Evolutionary conservation across 1,140 invertebrate genomes (phyloP).

Genomic region (Melipona quadrifasciata): DNA sequence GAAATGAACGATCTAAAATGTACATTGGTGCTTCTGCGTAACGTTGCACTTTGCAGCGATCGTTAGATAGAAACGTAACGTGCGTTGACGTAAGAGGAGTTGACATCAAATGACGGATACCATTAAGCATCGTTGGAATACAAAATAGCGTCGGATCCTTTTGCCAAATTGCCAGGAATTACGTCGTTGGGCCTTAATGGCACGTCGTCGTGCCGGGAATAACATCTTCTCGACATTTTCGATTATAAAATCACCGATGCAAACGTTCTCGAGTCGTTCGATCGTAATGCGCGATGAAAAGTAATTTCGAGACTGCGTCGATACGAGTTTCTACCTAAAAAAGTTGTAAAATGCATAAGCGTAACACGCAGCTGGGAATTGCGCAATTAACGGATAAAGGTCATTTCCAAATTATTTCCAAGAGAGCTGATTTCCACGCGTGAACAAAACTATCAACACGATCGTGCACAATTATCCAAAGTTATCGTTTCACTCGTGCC

Average conservation of each 20-base stretch:
- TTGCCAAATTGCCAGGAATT: not conserved
- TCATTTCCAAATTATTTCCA: no score
- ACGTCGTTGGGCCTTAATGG: not conserved
- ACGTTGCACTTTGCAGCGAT: not conserved
- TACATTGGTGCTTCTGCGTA: not conserved
- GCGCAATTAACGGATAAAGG: no score
- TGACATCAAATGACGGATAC: constrained; percentile 1
- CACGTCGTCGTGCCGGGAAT: not conserved
- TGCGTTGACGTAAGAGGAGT: not conserved
- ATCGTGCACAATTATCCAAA: not conserved
- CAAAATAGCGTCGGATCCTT: not conserved
- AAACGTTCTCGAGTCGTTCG: not conserved
- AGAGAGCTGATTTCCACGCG: no score
- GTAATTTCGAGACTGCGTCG: no score
- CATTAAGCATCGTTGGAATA: not conserved
- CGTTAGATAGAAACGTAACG: not conserved
- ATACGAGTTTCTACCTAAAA: no score
- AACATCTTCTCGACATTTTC: not conserved
- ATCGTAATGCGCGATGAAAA: not conserved
- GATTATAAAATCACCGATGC: not conserved
- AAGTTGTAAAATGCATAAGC: no score
- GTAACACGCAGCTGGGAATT: no score
- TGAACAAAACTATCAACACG: not conserved
- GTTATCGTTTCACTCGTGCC: not conserved
- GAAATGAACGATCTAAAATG: no score